Evolutionary conservation across 2,888 invertebrate species (phyloP).

Genomic region (Enchytraeus crypticus): DNA sequence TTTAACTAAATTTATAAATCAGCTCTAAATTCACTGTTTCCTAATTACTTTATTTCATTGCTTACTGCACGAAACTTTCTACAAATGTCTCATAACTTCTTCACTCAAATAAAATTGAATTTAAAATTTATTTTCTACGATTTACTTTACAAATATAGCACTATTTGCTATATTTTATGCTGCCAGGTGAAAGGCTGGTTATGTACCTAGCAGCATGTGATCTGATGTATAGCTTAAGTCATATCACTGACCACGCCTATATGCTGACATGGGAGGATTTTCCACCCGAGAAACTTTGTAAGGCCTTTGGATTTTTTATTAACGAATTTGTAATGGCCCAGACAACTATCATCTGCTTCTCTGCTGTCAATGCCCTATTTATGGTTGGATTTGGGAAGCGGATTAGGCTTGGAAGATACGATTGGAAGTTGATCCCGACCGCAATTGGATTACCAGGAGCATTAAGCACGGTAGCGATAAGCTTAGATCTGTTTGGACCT

Average conservation of each 20-base stretch:
- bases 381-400: constrained; percentile 14
- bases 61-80: too few species aligned
- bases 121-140: too few species aligned
- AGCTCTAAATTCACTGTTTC: too few species aligned
- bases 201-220: constrained; percentile 10
- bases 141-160: too few species aligned
- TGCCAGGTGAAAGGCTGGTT: constrained; percentile 10
- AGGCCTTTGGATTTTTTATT: constrained; percentile 12
- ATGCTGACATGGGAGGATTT: constrained; percentile 7
- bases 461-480: background rate
- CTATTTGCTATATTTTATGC: too few species aligned
- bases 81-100: too few species aligned
- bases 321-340: constrained; percentile 15
- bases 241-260: constrained; percentile 17
- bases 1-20: too few species aligned
- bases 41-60: too few species aligned
- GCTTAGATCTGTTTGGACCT: background rate
- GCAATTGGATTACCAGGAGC: constrained; percentile 1
- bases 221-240: constrained; percentile 1
- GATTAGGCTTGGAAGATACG: constrained; percentile 9
- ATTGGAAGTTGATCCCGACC: constrained; percentile 4
- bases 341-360: constrained; percentile 8
- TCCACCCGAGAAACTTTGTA: constrained; percentile 11
- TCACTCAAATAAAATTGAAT: too few species aligned
- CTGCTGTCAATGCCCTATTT: constrained; percentile 15